Conservation (phyloP, 2,113 vertebrate genomes). For the Australoheros scitulus region DNA sequence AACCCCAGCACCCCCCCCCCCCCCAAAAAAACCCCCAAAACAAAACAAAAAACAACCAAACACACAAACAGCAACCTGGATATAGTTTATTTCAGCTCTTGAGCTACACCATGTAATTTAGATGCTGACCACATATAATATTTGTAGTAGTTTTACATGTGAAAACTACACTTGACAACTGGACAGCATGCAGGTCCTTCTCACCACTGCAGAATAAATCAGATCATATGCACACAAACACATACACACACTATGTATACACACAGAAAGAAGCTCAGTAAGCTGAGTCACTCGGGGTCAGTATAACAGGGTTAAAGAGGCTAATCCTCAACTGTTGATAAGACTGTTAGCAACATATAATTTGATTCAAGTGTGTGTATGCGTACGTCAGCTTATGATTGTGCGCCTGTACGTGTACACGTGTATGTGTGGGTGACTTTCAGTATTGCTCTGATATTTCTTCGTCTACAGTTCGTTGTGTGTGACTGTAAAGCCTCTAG, state of each 20-base stretch:
- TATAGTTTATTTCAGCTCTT: neutral
- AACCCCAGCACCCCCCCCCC: neutral
- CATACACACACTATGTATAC: conserved; percentile 3
- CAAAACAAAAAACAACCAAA: conserved; percentile 3
- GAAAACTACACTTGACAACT: conserved; percentile 17
- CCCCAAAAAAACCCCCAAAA: too few species aligned
- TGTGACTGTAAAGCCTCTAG: conserved; percentile 30
- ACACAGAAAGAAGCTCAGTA: conserved; percentile 21
- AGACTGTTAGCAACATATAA: conserved; percentile 44
- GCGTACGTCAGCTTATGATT: neutral
- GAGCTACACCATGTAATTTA: neutral
- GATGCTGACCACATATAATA: neutral
- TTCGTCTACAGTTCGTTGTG: conserved; percentile 10
- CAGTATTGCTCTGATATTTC: conserved; percentile 8
- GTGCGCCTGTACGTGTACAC: neutral
- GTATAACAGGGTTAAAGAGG: conserved; percentile 55
- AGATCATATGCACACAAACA: neutral
- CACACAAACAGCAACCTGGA: neutral
- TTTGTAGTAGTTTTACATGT: conserved; percentile 5
- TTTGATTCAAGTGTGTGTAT: conserved; percentile 13
- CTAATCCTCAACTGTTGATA: conserved; percentile 55
- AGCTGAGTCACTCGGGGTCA: conserved; percentile 46
- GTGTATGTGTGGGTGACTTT: conserved; percentile 22
- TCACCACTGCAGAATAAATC: neutral
- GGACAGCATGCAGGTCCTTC: neutral